Percentiles rank a stretch among this genome's conserved stretches.
Evolutionary conservation across 2,113 vertebrate genomes (phyloP).

Genomic region (Sardina pilchardus): DNA sequence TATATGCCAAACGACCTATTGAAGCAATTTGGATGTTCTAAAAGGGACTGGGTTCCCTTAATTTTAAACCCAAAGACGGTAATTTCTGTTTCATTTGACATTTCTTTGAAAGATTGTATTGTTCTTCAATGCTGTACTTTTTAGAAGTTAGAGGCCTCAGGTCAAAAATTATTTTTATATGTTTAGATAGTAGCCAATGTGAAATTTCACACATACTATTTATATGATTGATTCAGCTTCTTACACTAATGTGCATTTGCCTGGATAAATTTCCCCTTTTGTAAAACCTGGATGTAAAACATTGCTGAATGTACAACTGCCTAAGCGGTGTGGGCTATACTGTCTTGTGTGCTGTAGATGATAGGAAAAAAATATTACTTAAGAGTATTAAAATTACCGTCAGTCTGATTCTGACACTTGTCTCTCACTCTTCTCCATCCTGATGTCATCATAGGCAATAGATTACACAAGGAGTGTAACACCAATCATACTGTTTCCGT

Average conservation of each 20-base stretch:
- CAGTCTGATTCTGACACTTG: neutral
- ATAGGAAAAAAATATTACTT: neutral
- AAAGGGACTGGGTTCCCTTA: conserved; percentile 58
- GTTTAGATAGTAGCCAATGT: conserved; percentile 33
- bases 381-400: neutral
- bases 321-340: neutral
- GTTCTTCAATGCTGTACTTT: conserved; percentile 56
- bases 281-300: conserved; percentile 20
- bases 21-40: conserved; percentile 49
- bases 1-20: neutral
- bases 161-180: conserved; percentile 58
- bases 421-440: neutral
- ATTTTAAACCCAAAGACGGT: conserved; percentile 80
- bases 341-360: neutral
- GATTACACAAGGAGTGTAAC: neutral
- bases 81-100: conserved; percentile 39
- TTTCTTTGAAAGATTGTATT: conserved; percentile 51
- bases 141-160: conserved; percentile 59
- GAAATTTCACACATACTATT: conserved; percentile 31
- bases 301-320: conserved; percentile 38
- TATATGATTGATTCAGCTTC: conserved; percentile 31
- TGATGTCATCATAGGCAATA: neutral
- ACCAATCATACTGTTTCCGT: neutral
- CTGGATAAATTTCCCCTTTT: conserved; percentile 13
- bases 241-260: conserved; percentile 38